These are phyloP conservation scores for Xanthia icteritia DNA, from an alignment of 2,888 invertebrate genomes.

Conservation along the genomic window DNA sequence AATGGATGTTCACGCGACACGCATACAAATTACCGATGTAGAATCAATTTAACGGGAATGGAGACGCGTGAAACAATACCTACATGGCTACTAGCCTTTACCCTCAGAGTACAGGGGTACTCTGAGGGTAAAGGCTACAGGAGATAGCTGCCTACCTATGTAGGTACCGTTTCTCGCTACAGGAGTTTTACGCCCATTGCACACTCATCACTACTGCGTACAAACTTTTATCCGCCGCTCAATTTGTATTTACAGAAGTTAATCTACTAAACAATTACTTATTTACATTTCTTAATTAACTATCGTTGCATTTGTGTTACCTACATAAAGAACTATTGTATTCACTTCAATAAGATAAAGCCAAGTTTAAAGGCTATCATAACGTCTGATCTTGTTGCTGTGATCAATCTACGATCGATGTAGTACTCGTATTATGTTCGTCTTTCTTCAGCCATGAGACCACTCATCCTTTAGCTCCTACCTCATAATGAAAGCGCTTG, in stretches of 20 bases:
- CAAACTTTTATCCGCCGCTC: neutral
- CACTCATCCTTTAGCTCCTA: conserved; percentile 56
- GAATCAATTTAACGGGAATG: conserved; percentile 53
- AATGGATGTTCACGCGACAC: conserved; percentile 53
- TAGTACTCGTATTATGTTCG: conserved; percentile 21
- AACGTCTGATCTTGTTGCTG: conserved; percentile 9
- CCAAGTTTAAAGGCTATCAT: conserved; percentile 8
- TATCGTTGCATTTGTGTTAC: neutral
- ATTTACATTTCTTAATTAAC: neutral
- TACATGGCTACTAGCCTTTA: conserved; percentile 1
- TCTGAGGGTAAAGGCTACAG: neutral
- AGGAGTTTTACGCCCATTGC: neutral
- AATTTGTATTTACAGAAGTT: conserved; percentile 17
- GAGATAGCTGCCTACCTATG: neutral
- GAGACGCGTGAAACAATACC: conserved; percentile 22
- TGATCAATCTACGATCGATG: conserved; percentile 42
- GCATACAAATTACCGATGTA: conserved; percentile 52
- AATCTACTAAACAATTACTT: neutral
- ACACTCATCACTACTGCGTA: conserved; percentile 8
- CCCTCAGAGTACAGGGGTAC: no score
- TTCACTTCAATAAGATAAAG: neutral
- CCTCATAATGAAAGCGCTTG: conserved; percentile 59
- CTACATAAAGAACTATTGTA: neutral
- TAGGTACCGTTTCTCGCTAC: conserved; percentile 2
- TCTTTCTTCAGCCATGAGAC: conserved; percentile 34